phyloP scores from a whole-genome alignment of 53 echinoderm and acorn worm species.

The Holothuria leucospilota region DNA sequence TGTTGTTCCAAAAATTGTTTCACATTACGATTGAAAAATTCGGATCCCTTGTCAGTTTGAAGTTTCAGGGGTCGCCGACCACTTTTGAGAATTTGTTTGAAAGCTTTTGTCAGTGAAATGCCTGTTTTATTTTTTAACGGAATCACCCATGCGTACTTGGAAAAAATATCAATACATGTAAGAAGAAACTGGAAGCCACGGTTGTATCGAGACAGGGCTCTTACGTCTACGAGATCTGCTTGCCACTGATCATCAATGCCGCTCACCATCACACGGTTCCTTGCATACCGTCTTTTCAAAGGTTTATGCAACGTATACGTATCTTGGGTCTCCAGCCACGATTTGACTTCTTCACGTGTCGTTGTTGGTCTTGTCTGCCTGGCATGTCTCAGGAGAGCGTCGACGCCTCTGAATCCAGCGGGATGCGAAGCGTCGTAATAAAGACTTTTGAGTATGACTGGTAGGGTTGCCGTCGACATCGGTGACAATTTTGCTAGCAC shows the following conservation, averaged over 20 bases:
- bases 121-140: slow-evolving; percentile 63
- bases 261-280: slow-evolving; percentile 37
- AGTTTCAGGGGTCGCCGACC: slow-evolving; percentile 31
- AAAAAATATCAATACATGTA: slow-evolving; percentile 51
- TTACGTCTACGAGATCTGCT: slow-evolving; percentile 64
- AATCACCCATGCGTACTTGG: slow-evolving; percentile 61
- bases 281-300: not conserved
- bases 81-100: slow-evolving; percentile 13
- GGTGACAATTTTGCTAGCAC: not conserved
- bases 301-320: slow-evolving; percentile 32
- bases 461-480: not conserved
- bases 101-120: slow-evolving; percentile 6
- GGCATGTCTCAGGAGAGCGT: not conserved
- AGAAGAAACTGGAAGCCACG: slow-evolving; percentile 22
- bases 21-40: slow-evolving; percentile 37
- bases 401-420: slow-evolving; percentile 15
- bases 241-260: slow-evolving; percentile 67
- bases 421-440: slow-evolving; percentile 48
- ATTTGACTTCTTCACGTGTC: not conserved
- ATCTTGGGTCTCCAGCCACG: slow-evolving; percentile 20
- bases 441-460: not conserved
- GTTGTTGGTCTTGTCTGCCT: not conserved
- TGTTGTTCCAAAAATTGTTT: slow-evolving; percentile 10
- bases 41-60: slow-evolving; percentile 36
- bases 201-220: slow-evolving; percentile 36